Percentiles rank a stretch among this genome's conserved stretches.
phyloP scores from a whole-genome alignment of 2,113 vertebrate genomes.

The Poeciliopsis prolifica region DNA sequence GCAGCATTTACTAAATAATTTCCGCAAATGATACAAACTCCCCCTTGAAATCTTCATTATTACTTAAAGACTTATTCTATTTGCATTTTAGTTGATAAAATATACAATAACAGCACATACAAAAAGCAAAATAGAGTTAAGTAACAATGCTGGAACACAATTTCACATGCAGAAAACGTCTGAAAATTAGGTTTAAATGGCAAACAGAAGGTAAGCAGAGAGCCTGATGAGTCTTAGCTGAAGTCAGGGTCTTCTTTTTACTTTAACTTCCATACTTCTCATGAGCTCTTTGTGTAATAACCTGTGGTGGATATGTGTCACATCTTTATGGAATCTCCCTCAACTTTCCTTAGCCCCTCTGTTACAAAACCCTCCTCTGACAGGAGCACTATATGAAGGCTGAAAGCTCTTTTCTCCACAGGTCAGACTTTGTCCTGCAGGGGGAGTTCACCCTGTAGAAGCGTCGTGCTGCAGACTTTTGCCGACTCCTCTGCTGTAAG shows the following conservation, averaged over 20 bases:
- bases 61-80: too few species aligned
- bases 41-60: too few species aligned
- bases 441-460: constrained; percentile 36
- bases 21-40: too few species aligned
- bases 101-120: too few species aligned
- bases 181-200: too few species aligned
- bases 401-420: background rate
- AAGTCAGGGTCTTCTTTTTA: background rate
- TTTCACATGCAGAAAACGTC: too few species aligned
- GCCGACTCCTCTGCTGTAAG: constrained; percentile 34
- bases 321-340: constrained; percentile 9
- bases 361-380: background rate
- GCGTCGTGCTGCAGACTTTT: constrained; percentile 12
- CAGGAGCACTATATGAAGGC: background rate
- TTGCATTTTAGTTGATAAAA: too few species aligned
- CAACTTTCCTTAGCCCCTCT: constrained; percentile 1
- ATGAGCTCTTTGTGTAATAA: background rate
- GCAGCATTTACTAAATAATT: too few species aligned
- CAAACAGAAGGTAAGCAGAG: too few species aligned
- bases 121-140: too few species aligned
- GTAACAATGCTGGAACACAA: too few species aligned
- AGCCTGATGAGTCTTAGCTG: too few species aligned
- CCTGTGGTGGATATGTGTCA: constrained; percentile 13
- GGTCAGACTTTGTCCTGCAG: constrained; percentile 25
- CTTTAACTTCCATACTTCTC: background rate